Conservation (phyloP, 30 jellyfish, hydroid and myxozoan genomes). For the Aurelia sp. region DNA sequence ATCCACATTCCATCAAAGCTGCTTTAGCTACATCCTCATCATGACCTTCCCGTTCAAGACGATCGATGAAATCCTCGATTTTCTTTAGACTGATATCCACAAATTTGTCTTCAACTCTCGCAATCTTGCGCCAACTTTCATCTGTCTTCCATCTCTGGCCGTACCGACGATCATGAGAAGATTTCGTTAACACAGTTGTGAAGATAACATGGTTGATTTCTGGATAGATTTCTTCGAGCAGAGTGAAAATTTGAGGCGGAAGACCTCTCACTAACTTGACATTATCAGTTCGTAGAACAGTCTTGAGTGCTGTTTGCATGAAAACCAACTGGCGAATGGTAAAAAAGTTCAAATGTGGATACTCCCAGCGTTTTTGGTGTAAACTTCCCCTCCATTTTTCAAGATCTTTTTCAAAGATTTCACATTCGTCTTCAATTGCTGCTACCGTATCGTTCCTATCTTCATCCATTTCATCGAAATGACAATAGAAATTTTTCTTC, state of each 20-base stretch:
- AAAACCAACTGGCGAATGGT: slow-evolving; percentile 65
- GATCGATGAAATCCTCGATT: slow-evolving; percentile 18
- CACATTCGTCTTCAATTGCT: slow-evolving; percentile 25
- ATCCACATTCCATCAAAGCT: slow-evolving; percentile 49
- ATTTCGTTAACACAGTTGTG: slow-evolving; percentile 6
- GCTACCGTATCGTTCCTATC: slow-evolving; percentile 1
- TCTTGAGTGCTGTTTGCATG: slow-evolving; percentile 40
- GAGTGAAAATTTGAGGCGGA: slow-evolving; percentile 61
- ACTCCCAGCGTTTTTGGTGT: slow-evolving; percentile 20
- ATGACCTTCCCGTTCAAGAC: slow-evolving; percentile 28
- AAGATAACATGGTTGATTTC: slow-evolving; percentile 27
- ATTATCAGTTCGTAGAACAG: neutral
- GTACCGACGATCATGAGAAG: slow-evolving; percentile 37
- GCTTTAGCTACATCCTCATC: slow-evolving; percentile 79
- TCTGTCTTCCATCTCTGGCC: neutral
- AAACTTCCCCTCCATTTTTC: slow-evolving; percentile 40
- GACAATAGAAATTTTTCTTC: slow-evolving; percentile 31
- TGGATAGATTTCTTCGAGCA: slow-evolving; percentile 48
- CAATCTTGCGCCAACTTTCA: slow-evolving; percentile 7
- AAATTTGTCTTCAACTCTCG: slow-evolving; percentile 44
- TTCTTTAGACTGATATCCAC: slow-evolving; percentile 1
- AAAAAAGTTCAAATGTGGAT: slow-evolving; percentile 51
- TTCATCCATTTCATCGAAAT: slow-evolving; percentile 9
- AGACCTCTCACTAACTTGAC: slow-evolving; percentile 14
- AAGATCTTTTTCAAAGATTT: slow-evolving; percentile 25